Evolutionary conservation across 2,113 vertebrate genomes (phyloP).

Genomic region (Cyanoderma ruficeps): DNA sequence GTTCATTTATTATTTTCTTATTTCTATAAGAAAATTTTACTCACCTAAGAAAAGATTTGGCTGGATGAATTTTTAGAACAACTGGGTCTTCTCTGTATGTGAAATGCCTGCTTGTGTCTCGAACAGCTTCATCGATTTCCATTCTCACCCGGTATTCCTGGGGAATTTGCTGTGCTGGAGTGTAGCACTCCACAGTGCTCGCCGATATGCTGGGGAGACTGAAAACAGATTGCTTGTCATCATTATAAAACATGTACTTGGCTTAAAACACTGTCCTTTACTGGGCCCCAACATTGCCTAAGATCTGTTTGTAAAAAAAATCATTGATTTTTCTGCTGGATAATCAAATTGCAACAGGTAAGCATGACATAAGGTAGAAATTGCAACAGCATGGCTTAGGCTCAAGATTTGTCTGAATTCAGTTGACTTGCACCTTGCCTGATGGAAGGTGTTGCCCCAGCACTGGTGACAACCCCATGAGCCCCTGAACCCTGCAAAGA

Average conservation of each 20-base stretch:
- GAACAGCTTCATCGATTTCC: slow-evolving; percentile 83
- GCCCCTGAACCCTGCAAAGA: background rate
- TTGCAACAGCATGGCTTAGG: background rate
- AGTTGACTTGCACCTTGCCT: background rate
- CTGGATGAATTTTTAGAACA: slow-evolving; percentile 87
- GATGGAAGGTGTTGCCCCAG: background rate
- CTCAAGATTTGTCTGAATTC: background rate
- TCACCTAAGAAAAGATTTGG: slow-evolving; percentile 94
- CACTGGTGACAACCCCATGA: background rate
- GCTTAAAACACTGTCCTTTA: background rate
- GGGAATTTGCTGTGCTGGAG: slow-evolving; percentile 76
- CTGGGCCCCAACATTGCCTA: background rate
- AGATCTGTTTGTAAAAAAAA: background rate
- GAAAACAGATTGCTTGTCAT: background rate
- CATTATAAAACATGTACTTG: background rate
- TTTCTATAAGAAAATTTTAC: slow-evolving; percentile 3
- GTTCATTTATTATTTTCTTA: slow-evolving; percentile 4
- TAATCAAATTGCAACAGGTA: background rate
- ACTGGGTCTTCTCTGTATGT: slow-evolving; percentile 88
- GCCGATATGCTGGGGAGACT: slow-evolving; percentile 59
- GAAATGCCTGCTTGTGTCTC: slow-evolving; percentile 73
- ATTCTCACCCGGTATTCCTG: slow-evolving; percentile 79
- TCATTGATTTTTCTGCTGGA: background rate
- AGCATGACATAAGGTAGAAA: background rate
- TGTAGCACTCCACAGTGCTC: slow-evolving; percentile 83